Conservation (phyloP, 53 echinoderm and acorn worm species). For the Glandiceps talaboti region DNA sequence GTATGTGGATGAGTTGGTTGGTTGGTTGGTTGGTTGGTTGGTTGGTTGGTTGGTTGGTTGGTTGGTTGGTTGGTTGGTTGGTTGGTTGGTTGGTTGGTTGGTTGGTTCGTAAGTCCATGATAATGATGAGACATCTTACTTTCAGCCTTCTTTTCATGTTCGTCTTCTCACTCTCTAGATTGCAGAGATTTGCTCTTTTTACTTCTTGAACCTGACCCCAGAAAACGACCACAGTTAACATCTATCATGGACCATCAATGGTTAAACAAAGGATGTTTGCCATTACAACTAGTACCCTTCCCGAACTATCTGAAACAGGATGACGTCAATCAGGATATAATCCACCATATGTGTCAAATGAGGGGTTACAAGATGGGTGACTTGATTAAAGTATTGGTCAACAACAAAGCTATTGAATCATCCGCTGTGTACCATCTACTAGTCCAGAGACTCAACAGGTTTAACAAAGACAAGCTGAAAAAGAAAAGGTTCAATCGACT, state of each 20-base stretch:
- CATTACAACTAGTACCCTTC: slow-evolving; percentile 2
- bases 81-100: no score
- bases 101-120: no score
- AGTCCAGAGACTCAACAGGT: neutral
- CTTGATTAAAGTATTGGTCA: neutral
- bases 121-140: no score
- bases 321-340: neutral
- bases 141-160: no score
- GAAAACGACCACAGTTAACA: slow-evolving; percentile 45
- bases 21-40: no score
- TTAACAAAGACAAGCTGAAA: neutral
- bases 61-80: no score
- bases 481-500: no score
- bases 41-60: no score
- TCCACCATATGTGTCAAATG: neutral
- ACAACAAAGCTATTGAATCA: neutral
- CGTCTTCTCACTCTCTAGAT: no score
- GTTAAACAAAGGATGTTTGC: slow-evolving; percentile 25
- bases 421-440: neutral
- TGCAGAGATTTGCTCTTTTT: slow-evolving; percentile 65
- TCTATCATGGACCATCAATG: slow-evolving; percentile 58
- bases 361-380: neutral
- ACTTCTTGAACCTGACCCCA: slow-evolving; percentile 72
- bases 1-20: no score
- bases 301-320: neutral